phyloP scores from a whole-genome alignment of 2,888 invertebrate genomes.

The Poecilobothrus nobilitatus region DNA sequence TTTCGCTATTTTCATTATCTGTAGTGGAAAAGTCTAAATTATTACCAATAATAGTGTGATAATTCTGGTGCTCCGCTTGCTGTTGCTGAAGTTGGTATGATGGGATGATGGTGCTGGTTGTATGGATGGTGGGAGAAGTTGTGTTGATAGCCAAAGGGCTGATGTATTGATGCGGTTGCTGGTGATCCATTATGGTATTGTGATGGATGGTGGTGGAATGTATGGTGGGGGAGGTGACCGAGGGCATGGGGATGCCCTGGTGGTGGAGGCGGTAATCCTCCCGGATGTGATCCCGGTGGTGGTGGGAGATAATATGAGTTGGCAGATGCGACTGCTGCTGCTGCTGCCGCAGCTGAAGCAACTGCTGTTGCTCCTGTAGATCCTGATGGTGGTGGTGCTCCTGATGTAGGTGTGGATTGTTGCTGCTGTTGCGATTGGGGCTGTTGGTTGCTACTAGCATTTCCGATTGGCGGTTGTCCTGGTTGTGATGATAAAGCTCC shows the following conservation, averaged over 20 bases:
- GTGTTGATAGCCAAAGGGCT: conserved; percentile 42
- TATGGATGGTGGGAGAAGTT: conserved; percentile 35
- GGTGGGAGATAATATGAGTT: conserved; percentile 36
- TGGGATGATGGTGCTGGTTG: conserved; percentile 40
- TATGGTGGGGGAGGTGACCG: conserved; percentile 31
- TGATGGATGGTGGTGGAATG: conserved; percentile 33
- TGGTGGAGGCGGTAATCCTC: conserved; percentile 26
- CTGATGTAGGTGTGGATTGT: conserved; percentile 19
- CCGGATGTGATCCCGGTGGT: conserved; percentile 28
- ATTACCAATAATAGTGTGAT: conserved; percentile 81
- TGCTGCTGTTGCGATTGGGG: conserved; percentile 13
- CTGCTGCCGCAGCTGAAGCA: conserved; percentile 20
- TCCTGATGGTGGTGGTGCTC: conserved; percentile 24
- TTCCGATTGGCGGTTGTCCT: conserved; percentile 20
- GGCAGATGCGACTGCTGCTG: conserved; percentile 29
- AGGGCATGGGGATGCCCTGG: conserved; percentile 25
- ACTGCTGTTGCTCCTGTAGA: conserved; percentile 18
- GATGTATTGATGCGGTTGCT: conserved; percentile 39
- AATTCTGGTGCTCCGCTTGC: conserved; percentile 52
- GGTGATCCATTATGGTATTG: conserved; percentile 34
- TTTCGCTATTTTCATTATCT: conserved; percentile 8
- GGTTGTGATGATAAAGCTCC: conserved; percentile 10
- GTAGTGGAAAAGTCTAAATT: conserved; percentile 15
- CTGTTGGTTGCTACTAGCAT: conserved; percentile 24
- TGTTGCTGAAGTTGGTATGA: conserved; percentile 50